Evolutionary conservation across 2,888 invertebrate species (phyloP), one percentile per base, ranked within the genome.

Genomic region (Amphipyra berbera): DNA sequence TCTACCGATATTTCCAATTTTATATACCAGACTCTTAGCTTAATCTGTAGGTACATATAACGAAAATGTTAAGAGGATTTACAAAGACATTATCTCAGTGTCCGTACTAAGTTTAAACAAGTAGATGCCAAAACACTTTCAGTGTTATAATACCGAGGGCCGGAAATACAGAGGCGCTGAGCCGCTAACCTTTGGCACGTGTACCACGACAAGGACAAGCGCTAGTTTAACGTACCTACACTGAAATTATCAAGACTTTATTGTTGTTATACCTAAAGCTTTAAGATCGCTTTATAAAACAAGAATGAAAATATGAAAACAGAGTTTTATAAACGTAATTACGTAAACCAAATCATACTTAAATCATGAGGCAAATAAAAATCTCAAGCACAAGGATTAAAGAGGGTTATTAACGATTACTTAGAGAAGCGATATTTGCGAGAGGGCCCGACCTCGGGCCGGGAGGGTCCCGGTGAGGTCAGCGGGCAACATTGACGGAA

Each of bases 391-490:
- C 21, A 41, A 44, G 54, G 61, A 71, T 68, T 62, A 68, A 59
- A 58, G 58, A 64, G 68, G 61, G 61, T 61, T 74, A 68, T 72
- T 67, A 79, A 76, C 45, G 67, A 65, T 65, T 57, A 69, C 58
- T 73, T 59, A 66, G 62, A 71, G 61, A 62, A 42, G 52, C 48
- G 59, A 67, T 67, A 68, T 68, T 60, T 54, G 59, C 48, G 27
- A 63, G 27, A 63, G 70, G 58, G 58, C 57, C 21, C 38, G 68
- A 59, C 67, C 65, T 67, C 65, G 33, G 45, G 1, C 7, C 53
- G 52, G 59, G 49, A 56, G 52, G 67, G 66, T 52, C 58, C 49
- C 52, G 42, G 57, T 45, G 61, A 73, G 82, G 73, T 78, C 82
- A 76, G 64, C 49, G 59, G 62, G 50, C 55, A 53, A 62, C 61